Base-by-base conservation (phyloP, 2,888 invertebrate species). In the Cyrtodaria siliqua region DNA sequence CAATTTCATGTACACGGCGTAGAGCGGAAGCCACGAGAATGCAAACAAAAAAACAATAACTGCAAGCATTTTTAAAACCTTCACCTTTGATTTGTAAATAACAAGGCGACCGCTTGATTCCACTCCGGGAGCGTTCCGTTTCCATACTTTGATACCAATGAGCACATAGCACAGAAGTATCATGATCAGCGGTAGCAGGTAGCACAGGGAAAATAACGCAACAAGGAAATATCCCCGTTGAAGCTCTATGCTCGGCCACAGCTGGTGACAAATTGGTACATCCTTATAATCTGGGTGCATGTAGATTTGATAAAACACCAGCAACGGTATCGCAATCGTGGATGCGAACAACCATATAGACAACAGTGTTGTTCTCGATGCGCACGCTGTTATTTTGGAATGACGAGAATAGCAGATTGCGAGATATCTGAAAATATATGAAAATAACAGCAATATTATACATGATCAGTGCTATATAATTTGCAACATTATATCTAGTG, bases 371-470 rank as follows among this genome's bases (percentile, higher is more conserved):
- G 97, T 94, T 61, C 97, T 95, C 9, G 98, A 97, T 20, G 97
- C 95, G 66, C 96, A 95, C 90, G 97, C 97, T 55, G 98, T 97
- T 93, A 98, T 97, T 93, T 97, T 97, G 91, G 96, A 96, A 91
- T 97, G 97, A 88, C 98, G 93, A 2, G 98, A 97, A 96, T 97
- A 98, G 96, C 98, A 98, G 89, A 98, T 98, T 53, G 98, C 98
- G 86, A 98, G 95, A 93, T 98, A 98, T 94, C 98, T 98, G 96
- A 18, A 96, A 86, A 44, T n/a, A n/a, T n/a, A n/a, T n/a, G n/a
- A n/a, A n/a, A n/a, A n/a, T n/a, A n/a, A n/a, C n/a, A n/a, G n/a
- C n/a, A n/a, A n/a, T n/a, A n/a, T n/a, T n/a, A n/a, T n/a, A n/a
- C n/a, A n/a, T n/a, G n/a, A n/a, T n/a, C n/a, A n/a, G n/a, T n/a